phyloP scores from a whole-genome alignment of 2,113 vertebrate genomes.

The Crypturellus undulatus region DNA sequence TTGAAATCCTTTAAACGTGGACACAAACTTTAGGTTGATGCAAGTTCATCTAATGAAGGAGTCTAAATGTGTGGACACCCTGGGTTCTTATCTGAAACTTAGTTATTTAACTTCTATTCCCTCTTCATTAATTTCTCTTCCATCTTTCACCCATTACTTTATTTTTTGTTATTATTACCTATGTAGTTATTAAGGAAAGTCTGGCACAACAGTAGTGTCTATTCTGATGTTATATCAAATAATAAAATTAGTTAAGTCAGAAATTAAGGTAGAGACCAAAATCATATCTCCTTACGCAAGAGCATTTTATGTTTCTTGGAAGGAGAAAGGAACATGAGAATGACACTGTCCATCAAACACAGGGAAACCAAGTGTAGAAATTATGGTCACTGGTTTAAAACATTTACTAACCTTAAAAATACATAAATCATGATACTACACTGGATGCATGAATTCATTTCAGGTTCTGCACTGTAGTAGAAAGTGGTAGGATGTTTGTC shows the following conservation, averaged over 20 bases:
- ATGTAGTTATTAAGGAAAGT: neutral
- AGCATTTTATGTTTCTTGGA: constrained; percentile 14
- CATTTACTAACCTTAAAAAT: neutral
- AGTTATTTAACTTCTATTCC: neutral
- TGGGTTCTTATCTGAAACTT: neutral
- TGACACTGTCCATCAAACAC: neutral
- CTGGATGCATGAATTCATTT: neutral
- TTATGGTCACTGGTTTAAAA: neutral
- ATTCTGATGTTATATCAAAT: neutral
- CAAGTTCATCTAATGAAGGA: neutral
- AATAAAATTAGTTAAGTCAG: neutral
- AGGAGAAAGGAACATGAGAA: neutral
- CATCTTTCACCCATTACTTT: neutral
- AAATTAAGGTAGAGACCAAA: neutral
- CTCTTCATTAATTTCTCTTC: neutral
- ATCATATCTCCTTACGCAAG: neutral
- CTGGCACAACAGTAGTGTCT: neutral
- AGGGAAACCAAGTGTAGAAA: neutral
- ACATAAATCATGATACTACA: neutral
- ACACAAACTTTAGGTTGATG: neutral
- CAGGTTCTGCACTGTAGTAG: neutral
- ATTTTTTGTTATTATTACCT: neutral
- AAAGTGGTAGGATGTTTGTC: neutral
- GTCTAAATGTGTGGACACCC: neutral
- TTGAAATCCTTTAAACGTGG: neutral